phyloP scores from a whole-genome alignment of 2,797 vertebrate species.

The Eremophila alpestris region DNA sequence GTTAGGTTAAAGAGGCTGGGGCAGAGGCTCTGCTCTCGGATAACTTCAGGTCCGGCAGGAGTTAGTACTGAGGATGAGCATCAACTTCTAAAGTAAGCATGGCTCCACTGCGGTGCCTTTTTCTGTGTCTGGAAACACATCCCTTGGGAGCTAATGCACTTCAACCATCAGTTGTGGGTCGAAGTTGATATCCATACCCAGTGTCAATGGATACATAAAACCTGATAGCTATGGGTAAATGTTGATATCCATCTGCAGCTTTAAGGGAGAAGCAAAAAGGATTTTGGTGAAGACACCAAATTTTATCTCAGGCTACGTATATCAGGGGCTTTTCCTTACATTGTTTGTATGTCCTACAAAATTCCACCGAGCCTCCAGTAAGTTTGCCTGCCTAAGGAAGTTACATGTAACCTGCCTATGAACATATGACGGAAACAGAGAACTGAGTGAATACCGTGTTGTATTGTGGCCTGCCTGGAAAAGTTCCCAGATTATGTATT shows the following conservation, averaged over 20 bases:
- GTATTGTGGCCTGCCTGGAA: not conserved
- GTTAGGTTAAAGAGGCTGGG: not conserved
- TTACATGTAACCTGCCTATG: not conserved
- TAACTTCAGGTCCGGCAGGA: not conserved
- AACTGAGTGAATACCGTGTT: not conserved
- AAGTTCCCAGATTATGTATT: not conserved
- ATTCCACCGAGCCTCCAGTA: not conserved
- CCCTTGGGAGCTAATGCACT: not conserved
- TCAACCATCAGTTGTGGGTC: accelerated
- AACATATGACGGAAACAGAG: not conserved
- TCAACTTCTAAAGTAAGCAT: not conserved
- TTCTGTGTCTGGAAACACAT: not conserved
- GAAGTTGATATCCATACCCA: not conserved
- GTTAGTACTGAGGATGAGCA: not conserved
- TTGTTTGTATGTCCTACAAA: accelerated
- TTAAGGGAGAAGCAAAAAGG: not conserved
- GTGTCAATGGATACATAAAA: not conserved
- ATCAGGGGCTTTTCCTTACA: not conserved
- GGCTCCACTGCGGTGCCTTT: not conserved
- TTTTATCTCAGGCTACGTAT: not conserved
- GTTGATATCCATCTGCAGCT: not conserved
- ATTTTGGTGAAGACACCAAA: not conserved
- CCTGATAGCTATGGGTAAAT: not conserved
- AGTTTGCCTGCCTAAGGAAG: not conserved
- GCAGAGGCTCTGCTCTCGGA: not conserved